These are phyloP conservation scores for Linurgus olivaceus DNA, from an alignment of 2,797 vertebrate genomes.

Conservation along the genomic window DNA sequence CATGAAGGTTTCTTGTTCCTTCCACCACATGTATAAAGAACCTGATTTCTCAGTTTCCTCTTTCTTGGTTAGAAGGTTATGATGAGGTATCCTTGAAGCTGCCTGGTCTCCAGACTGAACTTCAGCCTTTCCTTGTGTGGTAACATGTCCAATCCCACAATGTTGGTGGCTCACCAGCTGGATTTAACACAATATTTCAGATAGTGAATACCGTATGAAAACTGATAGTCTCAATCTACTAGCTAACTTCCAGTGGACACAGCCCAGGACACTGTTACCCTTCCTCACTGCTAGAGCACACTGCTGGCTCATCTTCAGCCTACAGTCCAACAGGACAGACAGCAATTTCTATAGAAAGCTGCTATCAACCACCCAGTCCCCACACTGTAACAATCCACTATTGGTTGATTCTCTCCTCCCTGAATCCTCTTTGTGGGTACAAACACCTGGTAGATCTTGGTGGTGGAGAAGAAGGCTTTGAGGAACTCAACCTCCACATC, in stretches of 20 bases:
- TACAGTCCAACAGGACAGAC: neutral
- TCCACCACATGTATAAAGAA: accelerated
- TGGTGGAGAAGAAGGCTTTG: neutral
- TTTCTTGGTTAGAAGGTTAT: neutral
- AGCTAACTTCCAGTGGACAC: neutral
- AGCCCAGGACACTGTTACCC: neutral
- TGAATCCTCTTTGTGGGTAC: neutral
- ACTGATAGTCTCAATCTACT: neutral
- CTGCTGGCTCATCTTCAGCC: neutral
- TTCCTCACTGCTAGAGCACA: neutral
- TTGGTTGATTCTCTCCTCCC: neutral
- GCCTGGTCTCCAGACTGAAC: neutral
- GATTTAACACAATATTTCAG: neutral
- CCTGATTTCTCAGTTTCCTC: neutral
- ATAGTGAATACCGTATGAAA: accelerated
- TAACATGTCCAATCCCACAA: neutral
- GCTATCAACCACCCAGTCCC: neutral
- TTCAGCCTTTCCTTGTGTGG: neutral
- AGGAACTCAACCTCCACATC: neutral
- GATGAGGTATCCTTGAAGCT: neutral
- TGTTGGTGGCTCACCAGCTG: neutral
- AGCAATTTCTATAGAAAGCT: neutral
- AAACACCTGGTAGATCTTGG: neutral
- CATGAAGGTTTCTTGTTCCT: neutral
- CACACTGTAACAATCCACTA: neutral